Evolutionary conservation across 2,113 vertebrate genomes (phyloP), one percentile per base, ranked within the genome.

Genomic region (Pomatorhinus ruficollis): DNA sequence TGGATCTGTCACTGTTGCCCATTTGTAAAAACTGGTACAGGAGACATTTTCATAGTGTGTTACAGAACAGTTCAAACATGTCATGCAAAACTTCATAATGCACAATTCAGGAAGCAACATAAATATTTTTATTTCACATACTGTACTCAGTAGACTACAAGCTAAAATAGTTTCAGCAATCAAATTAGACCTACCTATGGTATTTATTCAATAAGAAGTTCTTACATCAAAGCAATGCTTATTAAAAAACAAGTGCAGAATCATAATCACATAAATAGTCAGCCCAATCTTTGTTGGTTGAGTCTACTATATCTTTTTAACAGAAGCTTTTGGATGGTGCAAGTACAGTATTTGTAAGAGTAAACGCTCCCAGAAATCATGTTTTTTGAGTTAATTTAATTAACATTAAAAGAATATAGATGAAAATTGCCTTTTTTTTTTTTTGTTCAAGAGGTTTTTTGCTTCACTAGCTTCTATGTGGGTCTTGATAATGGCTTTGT

Each of bases 381-480:
- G 4, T 4, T 37, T 77, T 93, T 13, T 24, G 17, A 42, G 8
- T 70, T 54, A 33, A 52, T 59, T 52, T 10, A 66, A 89, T 64
- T 64, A 74, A 47, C 35, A 33, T 28, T 39, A 56, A 27, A 57
- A 68, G 6, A 83, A 64, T 64, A 87, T 2, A 44, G 27, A 49
- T 33, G 31, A 56, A 57, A 89, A 79, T 90, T 92, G 99, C 99
- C 97, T 99, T 98, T 71, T 97, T 82, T 87, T 98, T 90, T 98
- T 97, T 93, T 96, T 98, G 82, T 96, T 97, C 79, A 98, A 96
- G 28, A 97, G 75, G 68, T 96, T 98, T 69, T 97, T 98, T 28
- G 88, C 93, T 77, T 98, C 98, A 7, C 93, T 88, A 75, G 96
- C 93, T 96, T 98, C 97, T 83, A 97, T 57, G 95, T 97, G 7